Base-by-base conservation (phyloP, 2,113 vertebrate genomes). In the Calypte anna region DNA sequence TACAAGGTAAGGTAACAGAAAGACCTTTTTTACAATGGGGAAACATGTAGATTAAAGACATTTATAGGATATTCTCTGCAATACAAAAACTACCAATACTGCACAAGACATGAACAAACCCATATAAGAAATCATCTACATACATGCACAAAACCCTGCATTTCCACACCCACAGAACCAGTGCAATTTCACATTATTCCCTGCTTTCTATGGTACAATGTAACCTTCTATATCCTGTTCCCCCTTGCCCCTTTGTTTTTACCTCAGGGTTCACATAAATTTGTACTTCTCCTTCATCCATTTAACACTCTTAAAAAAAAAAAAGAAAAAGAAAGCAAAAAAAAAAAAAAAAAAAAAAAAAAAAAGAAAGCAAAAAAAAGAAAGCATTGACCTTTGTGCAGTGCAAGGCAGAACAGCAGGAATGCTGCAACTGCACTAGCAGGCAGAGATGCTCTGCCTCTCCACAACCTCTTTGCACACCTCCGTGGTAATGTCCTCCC, bases 401-500 rank as follows among this genome's bases (percentile, higher is more conserved):
- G 44, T 0, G 0, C 27, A 69, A 48, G 25, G 46, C 58, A 76
- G 40, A 85, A 51, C 28, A 82, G 64, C 23, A 55, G 54, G 69
- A 79, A 63, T 14, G 17, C 25, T 0, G 0, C 57, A 77, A 62
- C 27, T 61, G 67, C 59, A 58, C 6, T 6, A 50, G 36, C 53
- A 46, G 21, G 53, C 30, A 82, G 79, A 75, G 70, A 78, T 58
- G 51, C 44, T 77, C 53, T 73, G 62, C 46, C 0, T 0, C 73
- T 46, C 50, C 53, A 27, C 1, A 9, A 20, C 17, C 75, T 15
- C 40, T 51, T 68, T 57, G 68, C 64, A 82, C 31, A 20, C 7
- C 9, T 43, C 21, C 0, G 0, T 1, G 1, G 10, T 38, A 15
- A 74, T 2, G 2, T 9, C 24, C 10, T 28, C 44, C 48, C 14